A percentile compares a stretch with the other conserved stretches of the same genome.
phyloP scores from a whole-genome alignment of 2,888 invertebrate species.

The Athripsodes cinereus region DNA sequence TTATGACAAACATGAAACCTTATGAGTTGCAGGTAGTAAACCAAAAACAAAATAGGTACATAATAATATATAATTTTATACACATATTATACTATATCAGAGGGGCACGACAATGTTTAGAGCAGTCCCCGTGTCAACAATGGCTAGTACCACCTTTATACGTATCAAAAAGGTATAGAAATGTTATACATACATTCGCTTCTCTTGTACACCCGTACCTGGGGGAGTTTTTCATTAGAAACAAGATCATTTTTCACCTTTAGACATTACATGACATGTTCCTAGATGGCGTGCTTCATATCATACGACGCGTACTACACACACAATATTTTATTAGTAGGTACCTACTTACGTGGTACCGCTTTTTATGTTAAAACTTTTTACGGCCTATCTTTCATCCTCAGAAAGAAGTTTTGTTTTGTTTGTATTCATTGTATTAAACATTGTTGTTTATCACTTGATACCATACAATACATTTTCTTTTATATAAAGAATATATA shows the following conservation, averaged over 20 bases:
- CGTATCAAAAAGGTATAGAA: background rate
- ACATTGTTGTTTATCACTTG: too few relatives aligned
- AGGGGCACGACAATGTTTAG: background rate
- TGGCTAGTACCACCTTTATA: background rate
- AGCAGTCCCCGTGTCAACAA: background rate
- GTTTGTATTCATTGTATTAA: too few relatives aligned
- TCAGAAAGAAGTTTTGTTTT: too few relatives aligned
- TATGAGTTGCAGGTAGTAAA: too few relatives aligned
- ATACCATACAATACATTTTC: too few relatives aligned
- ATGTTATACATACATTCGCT: background rate
- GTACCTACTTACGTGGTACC: background rate
- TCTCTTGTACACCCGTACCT: background rate
- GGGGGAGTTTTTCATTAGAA: slow-evolving; percentile 4
- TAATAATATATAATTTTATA: too few relatives aligned
- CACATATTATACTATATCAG: too few relatives aligned
- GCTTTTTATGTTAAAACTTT: background rate
- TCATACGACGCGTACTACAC: background rate
- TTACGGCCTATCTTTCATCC: background rate
- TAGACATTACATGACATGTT: slow-evolving; percentile 3
- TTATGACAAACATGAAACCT: too few relatives aligned
- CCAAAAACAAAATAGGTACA: too few relatives aligned
- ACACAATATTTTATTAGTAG: background rate
- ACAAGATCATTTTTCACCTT: slow-evolving; percentile 7
- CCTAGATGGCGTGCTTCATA: background rate
- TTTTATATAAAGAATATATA: too few relatives aligned